Percentiles rank a stretch among this genome's conserved stretches.
Conservation (phyloP, 2,888 invertebrate genomes). For the Listrodromus nycthemerus region DNA sequence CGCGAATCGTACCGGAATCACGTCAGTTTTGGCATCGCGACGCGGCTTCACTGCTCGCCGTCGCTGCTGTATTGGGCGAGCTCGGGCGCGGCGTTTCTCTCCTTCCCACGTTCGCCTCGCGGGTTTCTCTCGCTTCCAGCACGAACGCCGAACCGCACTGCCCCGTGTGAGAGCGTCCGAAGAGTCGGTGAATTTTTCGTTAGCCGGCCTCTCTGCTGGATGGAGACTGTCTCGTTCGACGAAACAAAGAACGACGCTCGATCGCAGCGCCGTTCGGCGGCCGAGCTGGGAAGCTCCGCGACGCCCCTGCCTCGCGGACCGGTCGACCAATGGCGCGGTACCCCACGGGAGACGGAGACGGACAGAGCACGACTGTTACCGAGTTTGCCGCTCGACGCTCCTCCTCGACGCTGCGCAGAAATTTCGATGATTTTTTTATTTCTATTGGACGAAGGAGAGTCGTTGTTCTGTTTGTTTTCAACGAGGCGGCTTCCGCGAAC, state of each 20-base stretch:
- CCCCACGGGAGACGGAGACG: neutral
- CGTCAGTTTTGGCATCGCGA: conserved; percentile 62
- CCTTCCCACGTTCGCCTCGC: conserved; percentile 4
- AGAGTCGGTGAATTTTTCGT: conserved; percentile 68
- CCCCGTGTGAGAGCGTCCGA: conserved; percentile 28
- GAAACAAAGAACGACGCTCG: conserved; percentile 84
- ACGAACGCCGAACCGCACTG: conserved; percentile 24
- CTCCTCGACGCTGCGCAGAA: neutral
- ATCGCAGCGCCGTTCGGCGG: conserved; percentile 74
- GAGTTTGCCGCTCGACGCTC: too few relatives aligned
- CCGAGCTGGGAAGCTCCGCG: conserved; percentile 48
- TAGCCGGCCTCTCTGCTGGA: conserved; percentile 74
- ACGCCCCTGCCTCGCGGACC: conserved; percentile 22
- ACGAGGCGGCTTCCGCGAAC: too few relatives aligned
- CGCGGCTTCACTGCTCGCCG: conserved; percentile 30
- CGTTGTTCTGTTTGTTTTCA: too few relatives aligned
- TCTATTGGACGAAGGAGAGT: too few relatives aligned
- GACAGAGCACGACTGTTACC: too few relatives aligned
- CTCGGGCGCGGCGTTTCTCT: conserved; percentile 1
- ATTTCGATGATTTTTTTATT: neutral
- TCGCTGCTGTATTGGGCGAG: conserved; percentile 17
- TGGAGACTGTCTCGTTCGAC: conserved; percentile 74
- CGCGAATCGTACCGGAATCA: conserved; percentile 13
- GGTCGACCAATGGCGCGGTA: conserved; percentile 60
- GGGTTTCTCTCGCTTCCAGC: conserved; percentile 11